These are phyloP conservation scores for Gortyna flavago DNA, from an alignment of 2,888 invertebrate species.

Conservation along the genomic window DNA sequence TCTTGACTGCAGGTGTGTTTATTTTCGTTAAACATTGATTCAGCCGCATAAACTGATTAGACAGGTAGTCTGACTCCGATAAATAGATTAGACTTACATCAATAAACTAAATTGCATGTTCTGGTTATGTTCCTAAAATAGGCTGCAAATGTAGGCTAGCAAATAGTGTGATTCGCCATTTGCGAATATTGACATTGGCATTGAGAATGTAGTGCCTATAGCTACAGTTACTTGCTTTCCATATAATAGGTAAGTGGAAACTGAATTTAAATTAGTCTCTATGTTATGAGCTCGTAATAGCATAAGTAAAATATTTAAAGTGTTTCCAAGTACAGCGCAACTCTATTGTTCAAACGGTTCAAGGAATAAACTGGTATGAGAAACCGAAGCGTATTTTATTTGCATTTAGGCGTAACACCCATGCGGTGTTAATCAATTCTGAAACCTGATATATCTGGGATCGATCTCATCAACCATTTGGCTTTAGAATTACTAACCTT, in stretches of 20 bases:
- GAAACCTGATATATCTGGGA: slow-evolving; percentile 45
- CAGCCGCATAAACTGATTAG: slow-evolving; percentile 39
- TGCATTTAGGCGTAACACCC: slow-evolving; percentile 54
- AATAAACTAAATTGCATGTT: slow-evolving; percentile 13
- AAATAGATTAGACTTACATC: slow-evolving; percentile 34
- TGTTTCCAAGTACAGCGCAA: slow-evolving; percentile 51
- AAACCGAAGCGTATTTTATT: slow-evolving; percentile 55
- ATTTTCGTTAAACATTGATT: slow-evolving; percentile 29
- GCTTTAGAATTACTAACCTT: slow-evolving; percentile 32
- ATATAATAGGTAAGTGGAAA: slow-evolving; percentile 59
- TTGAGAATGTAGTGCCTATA: slow-evolving; percentile 18
- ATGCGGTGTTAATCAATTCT: slow-evolving; percentile 51
- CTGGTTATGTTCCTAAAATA: slow-evolving; percentile 17
- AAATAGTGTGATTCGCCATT: slow-evolving; percentile 11
- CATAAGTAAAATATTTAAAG: slow-evolving; percentile 53
- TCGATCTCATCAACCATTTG: slow-evolving; percentile 34
- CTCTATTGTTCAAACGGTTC: slow-evolving; percentile 64
- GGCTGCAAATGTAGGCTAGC: slow-evolving; percentile 17
- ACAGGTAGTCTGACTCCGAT: slow-evolving; percentile 29
- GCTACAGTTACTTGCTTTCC: slow-evolving; percentile 44
- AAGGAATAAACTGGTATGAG: slow-evolving; percentile 58
- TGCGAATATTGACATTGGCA: slow-evolving; percentile 45
- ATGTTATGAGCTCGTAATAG: slow-evolving; percentile 48
- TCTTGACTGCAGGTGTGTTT: slow-evolving; percentile 16
- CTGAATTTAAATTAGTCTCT: slow-evolving; percentile 59